Evolutionary conservation across 2,888 invertebrate species (phyloP), one percentile per base, ranked within the genome.

Genomic region (Limnephilus lunatus): DNA sequence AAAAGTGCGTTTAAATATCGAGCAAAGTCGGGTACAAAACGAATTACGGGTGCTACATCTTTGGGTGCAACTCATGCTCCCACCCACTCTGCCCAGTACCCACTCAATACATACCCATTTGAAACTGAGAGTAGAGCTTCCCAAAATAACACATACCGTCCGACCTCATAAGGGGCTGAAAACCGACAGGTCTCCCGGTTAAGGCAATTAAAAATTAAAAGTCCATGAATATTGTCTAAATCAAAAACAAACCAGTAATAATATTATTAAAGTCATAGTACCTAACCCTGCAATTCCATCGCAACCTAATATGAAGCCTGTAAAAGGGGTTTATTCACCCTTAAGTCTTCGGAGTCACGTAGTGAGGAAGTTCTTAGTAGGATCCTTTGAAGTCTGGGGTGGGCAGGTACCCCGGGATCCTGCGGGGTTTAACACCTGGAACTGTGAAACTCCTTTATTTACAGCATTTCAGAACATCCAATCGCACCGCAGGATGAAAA

Each of bases 271-370:
- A 7, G 25, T 5, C 68, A 11, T 68, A 9, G 9, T 11, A 48
- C 15, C 3, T 68, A 68, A 68, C 25, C 68, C 25, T n/a, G 68
- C n/a, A 9, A 68, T 68, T 68, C 68, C 25, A 68, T 68, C 5
- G 68, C 68, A 68, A 68, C 68, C 68, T 68, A n/a, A 68, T n/a
- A 68, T 68, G 68, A 68, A 68, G 68, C 68, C 68, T 68, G 68
- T 68, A 68, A 5, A 25, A 35, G 25, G 83, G 35, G 32, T 32
- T 91, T 80, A 86, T 91, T 91, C 91, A 91, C 86, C 91, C 85
- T 39, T 85, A 68, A 91, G 83, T 53, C 39, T 85, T 85, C 68
- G 68, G 81, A 85, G 91, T 91, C 91, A 91, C 91, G 91, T 91
- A 35, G n/a, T 48, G 39, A 48, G 83, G 83, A 90, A 82, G 90